A percentile compares a stretch with the other conserved stretches of the same genome.
phyloP scores from a whole-genome alignment of 2,797 vertebrate genomes.

The Malurus leucopterus region DNA sequence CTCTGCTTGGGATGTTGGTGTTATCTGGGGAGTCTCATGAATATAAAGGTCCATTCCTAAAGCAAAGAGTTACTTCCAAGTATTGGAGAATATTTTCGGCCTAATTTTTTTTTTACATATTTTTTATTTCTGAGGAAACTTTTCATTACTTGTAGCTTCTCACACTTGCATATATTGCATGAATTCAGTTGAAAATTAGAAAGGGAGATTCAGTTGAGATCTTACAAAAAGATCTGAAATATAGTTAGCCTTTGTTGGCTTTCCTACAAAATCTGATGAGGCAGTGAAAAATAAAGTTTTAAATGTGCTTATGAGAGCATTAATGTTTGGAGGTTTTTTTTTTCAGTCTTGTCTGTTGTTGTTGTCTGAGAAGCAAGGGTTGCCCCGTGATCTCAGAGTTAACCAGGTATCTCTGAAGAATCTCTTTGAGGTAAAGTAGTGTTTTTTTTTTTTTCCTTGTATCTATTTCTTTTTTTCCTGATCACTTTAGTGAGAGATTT shows the following conservation, averaged over 20 bases:
- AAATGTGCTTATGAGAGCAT: background rate
- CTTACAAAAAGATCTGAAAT: background rate
- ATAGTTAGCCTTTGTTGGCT: background rate
- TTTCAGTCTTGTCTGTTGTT: constrained; percentile 70
- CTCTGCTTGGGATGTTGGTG: background rate
- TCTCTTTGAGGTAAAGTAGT: constrained; percentile 73
- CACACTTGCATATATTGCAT: background rate
- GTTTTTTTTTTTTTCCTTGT: background rate
- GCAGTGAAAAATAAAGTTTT: background rate
- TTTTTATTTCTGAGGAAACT: background rate
- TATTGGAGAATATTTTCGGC: background rate
- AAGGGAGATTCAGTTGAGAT: background rate
- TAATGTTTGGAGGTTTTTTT: background rate
- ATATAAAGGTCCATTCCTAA: background rate
- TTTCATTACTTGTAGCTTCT: background rate
- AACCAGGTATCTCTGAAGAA: constrained; percentile 67
- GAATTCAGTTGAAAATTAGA: background rate
- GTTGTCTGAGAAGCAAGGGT: constrained; percentile 16
- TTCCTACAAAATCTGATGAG: background rate
- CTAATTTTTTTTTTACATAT: background rate
- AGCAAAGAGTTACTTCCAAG: background rate
- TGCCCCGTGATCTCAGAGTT: constrained; percentile 60
- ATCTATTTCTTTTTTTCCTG: background rate
- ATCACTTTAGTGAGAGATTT: background rate
- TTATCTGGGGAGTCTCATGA: background rate